Base-by-base conservation (phyloP, 2,113 vertebrate species). In the Scatophagus argus region DNA sequence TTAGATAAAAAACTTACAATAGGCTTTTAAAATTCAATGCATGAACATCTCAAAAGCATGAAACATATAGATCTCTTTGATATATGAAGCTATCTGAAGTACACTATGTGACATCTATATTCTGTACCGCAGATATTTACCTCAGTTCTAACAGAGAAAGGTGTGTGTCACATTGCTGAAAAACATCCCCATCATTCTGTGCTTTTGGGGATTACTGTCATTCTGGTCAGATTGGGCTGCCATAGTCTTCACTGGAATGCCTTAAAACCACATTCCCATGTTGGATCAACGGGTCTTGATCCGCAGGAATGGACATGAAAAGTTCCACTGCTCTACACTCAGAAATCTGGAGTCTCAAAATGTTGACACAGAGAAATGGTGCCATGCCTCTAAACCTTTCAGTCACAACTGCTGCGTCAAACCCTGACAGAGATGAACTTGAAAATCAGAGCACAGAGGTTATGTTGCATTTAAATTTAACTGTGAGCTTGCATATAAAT, bases 201-300 rank as follows among this genome's bases (percentile, higher is more conserved):
- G 56, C 32, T 76, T 78, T 52, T 38, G 72, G 68, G 61, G 83
- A 74, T 85, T 85, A 72, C 41, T 62, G 51, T 66, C 11, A 79
- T 79, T 88, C 67, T 79, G 70, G 55, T 69, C 63, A 69, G 79
- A 83, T 74, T 62, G 61, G 47, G 60, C 70, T 32, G 67, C 23
- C 19, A 14, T 44, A 71, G 88, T 71, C 66, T 67, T 80, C 81
- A 80, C 71, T 87, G 90, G 87, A 85, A 91, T 90, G 86, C 77
- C 76, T 79, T 91, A 86, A 88, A 89, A 84, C 87, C 88, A 90
- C 89, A 92, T 88, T 90, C 86, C 81, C 83, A 72, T 87, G 83
- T 82, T 17, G 83, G 86, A 86, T 90, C 88, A 88, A 79, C 73
- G 76, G 76, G 66, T 68, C 63, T 59, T 85, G 81, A 91, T 84